Evolutionary conservation across 2,797 vertebrate genomes (phyloP), one percentile per base, ranked within the genome.

Genomic region (Tenualosa thibaudeaui): DNA sequence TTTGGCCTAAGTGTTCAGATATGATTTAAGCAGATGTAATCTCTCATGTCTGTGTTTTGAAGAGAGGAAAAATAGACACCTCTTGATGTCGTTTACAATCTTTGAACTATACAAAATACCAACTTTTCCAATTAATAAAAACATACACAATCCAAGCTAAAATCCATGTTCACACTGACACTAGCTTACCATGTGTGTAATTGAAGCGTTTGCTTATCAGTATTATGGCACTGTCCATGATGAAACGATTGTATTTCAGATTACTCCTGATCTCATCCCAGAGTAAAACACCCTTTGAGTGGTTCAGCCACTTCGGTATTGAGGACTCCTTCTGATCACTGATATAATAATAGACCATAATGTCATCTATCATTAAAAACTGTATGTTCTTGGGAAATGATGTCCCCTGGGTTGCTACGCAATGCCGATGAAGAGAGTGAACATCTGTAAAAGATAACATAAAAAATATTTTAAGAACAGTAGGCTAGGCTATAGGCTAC

Each of bases 291-390:
- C 86, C 86, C 15, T 87, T 65, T 0, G 81, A 31, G 51, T 84
- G 62, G 81, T 85, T 82, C 40, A 87, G 24, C 86, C 86, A 87
- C 17, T 84, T 81, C 4, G 84, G 84, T 26, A 85, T 54, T 2
- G 51, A 40, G 40, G 53, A n/a, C 15, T 81, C 51, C 37, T 50
- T 13, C 4, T 12, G 37, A 82, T 40, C 50, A 71, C 51, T 82
- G 53, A 82, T 62, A 53, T 87, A 85, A 68, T 82, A 85, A 53
- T 84, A 85, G 37, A 84, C 53, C 10, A 56, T 78, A 5, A 84
- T 40, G 50, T 84, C 86, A 60, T 87, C 83, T 43, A 87, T 24
- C 81, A 87, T 84, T 58, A 84, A 26, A 50, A 82, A 78, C 40
- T 85, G 83, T 49, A 87, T 81, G 83, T 82, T 82, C 51, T 71